Conservation (phyloP, 2,888 invertebrate genomes). For the Petrolisthes manimaculis region DNA sequence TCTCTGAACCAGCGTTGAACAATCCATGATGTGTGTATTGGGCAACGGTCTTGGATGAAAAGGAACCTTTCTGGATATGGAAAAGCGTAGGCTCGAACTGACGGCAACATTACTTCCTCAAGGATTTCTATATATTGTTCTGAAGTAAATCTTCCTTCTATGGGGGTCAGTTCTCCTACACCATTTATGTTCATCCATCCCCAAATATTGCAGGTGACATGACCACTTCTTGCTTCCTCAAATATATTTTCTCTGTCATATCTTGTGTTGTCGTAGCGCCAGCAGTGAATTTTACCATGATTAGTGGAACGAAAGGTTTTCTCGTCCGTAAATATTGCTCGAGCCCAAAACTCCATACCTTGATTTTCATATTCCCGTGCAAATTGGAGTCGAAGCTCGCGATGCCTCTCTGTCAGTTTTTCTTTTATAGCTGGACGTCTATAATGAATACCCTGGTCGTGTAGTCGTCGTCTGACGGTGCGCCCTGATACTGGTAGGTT, state of each 20-base stretch:
- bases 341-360: neutral
- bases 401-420: neutral
- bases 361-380: neutral
- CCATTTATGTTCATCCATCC: neutral
- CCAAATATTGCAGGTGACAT: neutral
- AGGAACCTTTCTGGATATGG: neutral
- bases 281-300: neutral
- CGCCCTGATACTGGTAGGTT: neutral
- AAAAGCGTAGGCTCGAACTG: neutral
- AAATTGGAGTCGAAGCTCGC: neutral
- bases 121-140: neutral
- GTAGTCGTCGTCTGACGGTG: neutral
- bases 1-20: too few species aligned
- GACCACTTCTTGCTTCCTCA: neutral
- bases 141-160: neutral
- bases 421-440: neutral
- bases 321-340: neutral
- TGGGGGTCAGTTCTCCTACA: constrained; percentile 1
- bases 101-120: neutral
- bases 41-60: neutral
- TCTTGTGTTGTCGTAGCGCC: neutral
- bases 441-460: neutral
- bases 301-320: neutral
- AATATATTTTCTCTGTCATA: neutral
- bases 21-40: neutral